Base-by-base conservation (phyloP, 2,888 invertebrate genomes). In the Melieria picta region DNA sequence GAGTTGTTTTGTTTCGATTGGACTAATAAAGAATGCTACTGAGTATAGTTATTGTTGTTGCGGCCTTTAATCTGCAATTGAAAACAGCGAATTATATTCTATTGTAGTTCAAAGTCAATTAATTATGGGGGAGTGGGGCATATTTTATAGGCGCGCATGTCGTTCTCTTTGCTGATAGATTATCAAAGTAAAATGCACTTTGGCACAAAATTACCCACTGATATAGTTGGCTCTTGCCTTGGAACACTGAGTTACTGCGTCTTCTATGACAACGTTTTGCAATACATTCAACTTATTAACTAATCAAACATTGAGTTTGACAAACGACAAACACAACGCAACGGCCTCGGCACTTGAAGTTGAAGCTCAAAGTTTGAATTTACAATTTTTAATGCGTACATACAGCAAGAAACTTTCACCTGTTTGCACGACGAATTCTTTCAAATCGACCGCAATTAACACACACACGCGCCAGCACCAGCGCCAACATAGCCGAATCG, bases 351-450 rank as follows among this genome's bases (percentile, higher is more conserved):
- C 11, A 42, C 11, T 5, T 42, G 4, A 63, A 46, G 4, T 48
- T n/a, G n/a, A n/a, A n/a, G 11, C 52, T 48, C 50, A 69, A 67
- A 52, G 52, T n/a, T 4, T n/a, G 13, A 52, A 9, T 52, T 52
- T n/a, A 11, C 11, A 52, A 52, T 68, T 74, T 57, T 30, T 65
- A 70, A 47, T 46, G 61, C 52, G 52, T 65, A 48, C 71, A 74
- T 65, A 57, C 66, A 61, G 3, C 30, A 30, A 30, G 30, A 30
- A 77, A 77, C 81, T 83, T 81, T 81, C 81, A 77, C 82, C 80
- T 77, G 74, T 77, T 77, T 75, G 65, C 69, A 65, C 50, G 65
- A 68, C 57, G 65, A 68, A 73, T 68, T 67, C 55, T 63, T 65
- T 65, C 16, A 62, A n/a, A 52, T 3, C 7, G 7, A 50, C 3